phyloP scores from a whole-genome alignment of 2,888 invertebrate species.

The Chaetogeoica ovagalla region DNA sequence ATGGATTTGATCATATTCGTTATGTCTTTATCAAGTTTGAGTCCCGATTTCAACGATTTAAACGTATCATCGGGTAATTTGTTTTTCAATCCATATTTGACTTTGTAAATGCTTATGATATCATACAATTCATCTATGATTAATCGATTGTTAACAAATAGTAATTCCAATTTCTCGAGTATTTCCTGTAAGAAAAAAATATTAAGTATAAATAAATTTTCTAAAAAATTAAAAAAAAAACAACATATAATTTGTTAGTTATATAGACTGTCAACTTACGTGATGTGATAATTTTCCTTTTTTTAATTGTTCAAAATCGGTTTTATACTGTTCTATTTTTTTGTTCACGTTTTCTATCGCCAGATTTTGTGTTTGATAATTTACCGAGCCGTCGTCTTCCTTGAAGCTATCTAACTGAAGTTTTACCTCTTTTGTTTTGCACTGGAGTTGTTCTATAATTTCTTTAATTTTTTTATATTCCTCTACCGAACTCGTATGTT shows the following conservation, averaged over 20 bases:
- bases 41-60: slow-evolving; percentile 26
- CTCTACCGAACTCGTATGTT: background rate
- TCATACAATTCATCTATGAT: slow-evolving; percentile 15
- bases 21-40: slow-evolving; percentile 32
- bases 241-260: too few species aligned
- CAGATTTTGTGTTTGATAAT: slow-evolving; percentile 25
- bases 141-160: background rate
- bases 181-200: slow-evolving; percentile 32
- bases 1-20: background rate
- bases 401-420: background rate
- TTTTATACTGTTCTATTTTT: slow-evolving; percentile 21
- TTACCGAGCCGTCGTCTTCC: background rate
- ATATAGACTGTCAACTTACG: background rate
- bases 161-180: background rate
- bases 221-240: too few species aligned
- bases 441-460: background rate
- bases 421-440: slow-evolving; percentile 16
- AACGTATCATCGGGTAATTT: slow-evolving; percentile 8
- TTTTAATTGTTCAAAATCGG: slow-evolving; percentile 29
- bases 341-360: background rate
- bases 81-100: slow-evolving; percentile 1
- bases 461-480: slow-evolving; percentile 18
- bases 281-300: slow-evolving; percentile 16
- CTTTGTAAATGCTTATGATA: slow-evolving; percentile 21
- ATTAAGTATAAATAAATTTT: background rate